Evolutionary conservation across 1,140 invertebrate species (phyloP), one percentile per base, ranked within the genome.

Genomic region (Drosophila jambulina): DNA sequence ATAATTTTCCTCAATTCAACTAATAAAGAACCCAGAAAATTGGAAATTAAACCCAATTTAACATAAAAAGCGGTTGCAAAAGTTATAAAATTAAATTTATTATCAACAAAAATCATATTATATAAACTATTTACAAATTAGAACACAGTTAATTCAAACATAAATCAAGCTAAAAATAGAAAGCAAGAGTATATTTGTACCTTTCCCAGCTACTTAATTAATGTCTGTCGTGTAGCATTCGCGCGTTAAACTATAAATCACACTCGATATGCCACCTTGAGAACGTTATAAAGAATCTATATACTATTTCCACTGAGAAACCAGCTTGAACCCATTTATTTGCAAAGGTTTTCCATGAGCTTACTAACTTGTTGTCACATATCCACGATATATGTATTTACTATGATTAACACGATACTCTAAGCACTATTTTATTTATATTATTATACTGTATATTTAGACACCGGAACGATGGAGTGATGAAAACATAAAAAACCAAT

Each of bases 361-460:
- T 32, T 72, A 57, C 51, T 45, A 77, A 80, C 19, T 74, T 79
- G 77, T 80, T 80, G 76, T 80, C 78, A 80, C 61, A 80, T 80
- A 80, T 74, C 57, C 57, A 60, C 58, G 27, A 42, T 34, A 64
- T 54, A 60, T 36, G 49, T 65, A 69, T 63, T 25, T 70, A 72
- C 27, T 38, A 51, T 34, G 63, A 61, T 62, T 78, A 61, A 68
- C 36, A 65, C 48, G 63, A 74, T 87, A 86, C 84, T 54, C 51
- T 82, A 88, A 90, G 85, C 85, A 84, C 85, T 90, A 85, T 67
- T 85, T 90, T 85, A 88, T 90, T 88, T 88, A 88, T 90, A 85
- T n/a, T 48, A 48, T 27, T 80, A 80, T 49, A 84, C 40, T 59
- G 79, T 62, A 74, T 74, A 69, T 81, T 81, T 72, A 58, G 83